Base-by-base conservation (phyloP, 2,113 vertebrate species). In the Indri indri region DNA sequence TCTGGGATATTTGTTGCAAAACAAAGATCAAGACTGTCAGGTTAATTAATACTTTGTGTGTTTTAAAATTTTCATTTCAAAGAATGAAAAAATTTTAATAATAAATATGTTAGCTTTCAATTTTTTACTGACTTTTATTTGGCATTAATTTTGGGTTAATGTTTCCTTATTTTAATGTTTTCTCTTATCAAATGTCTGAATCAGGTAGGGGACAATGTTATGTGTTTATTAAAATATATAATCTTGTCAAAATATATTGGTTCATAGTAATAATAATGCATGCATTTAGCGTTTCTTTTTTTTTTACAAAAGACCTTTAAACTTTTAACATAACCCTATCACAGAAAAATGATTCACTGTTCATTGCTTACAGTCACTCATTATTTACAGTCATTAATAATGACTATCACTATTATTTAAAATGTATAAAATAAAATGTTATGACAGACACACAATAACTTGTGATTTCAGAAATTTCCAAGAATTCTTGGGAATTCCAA, bases 171-270 rank as follows among this genome's bases (percentile, higher is more conserved):
- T 71, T 80, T 93, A 52, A 83, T 65, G 2, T 63, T 79, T 94
- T 92, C 34, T 71, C 50, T 87, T 84, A 65, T 63, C 37, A 61
- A 82, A 42, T 83, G 12, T 94, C 88, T 90, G 13, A 50, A 82
- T 91, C 79, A 83, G 6, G 16, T 73, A 96, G 50, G 74, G 45
- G 95, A 12, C 34, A 87, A 93, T 81, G 97, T 90, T 96, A 59
- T 18, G 20, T 80, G 27, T 82, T 82, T 57, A 65, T 71, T 70
- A 74, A 94, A 95, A 91, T 80, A 90, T 16, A 68, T 50, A 86
- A 91, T 80, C 74, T 95, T 91, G n/a, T 93, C 68, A 92, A 93
- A 91, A 94, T 42, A 89, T 73, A 85, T 50, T 88, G 32, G 40
- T 71, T 94, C 59, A 80, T 79, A 86, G 34, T 79, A 76, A 71